Conservation (phyloP, 1,140 invertebrate genomes). For the Cephus cinctus region DNA sequence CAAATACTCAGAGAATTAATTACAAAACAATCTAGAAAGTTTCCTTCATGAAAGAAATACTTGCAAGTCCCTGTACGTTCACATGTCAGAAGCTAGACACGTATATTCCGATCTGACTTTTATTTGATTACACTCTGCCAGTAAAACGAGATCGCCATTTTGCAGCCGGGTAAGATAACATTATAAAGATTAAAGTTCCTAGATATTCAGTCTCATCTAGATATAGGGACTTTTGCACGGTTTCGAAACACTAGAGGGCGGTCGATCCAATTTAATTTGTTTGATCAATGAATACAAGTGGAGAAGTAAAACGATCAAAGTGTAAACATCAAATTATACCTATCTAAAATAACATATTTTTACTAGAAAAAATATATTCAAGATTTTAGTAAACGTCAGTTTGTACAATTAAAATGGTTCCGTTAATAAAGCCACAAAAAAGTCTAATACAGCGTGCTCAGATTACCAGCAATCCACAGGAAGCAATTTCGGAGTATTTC, state of each 20-base stretch:
- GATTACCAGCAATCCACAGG: conserved; percentile 22
- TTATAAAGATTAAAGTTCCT: background rate
- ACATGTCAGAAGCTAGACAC: conserved; percentile 27
- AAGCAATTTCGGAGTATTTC: conserved; percentile 31
- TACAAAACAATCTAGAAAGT: too few species aligned
- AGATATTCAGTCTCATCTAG: background rate
- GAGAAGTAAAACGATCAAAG: too few species aligned
- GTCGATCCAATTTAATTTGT: conserved; percentile 27
- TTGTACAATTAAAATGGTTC: conserved; percentile 5
- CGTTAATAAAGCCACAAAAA: conserved; percentile 10
- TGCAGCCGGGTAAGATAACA: too few species aligned
- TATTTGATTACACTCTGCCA: conserved; percentile 17
- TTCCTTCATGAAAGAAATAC: background rate
- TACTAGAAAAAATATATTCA: too few species aligned
- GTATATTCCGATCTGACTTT: conserved; percentile 17
- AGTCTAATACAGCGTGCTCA: conserved; percentile 23
- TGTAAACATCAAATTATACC: too few species aligned
- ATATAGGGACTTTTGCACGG: background rate
- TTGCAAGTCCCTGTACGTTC: conserved; percentile 13
- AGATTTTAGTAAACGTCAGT: background rate
- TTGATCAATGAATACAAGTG: conserved; percentile 41
- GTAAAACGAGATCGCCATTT: conserved; percentile 32
- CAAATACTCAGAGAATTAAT: conserved; percentile 34
- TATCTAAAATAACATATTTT: background rate
- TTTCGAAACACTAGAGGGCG: background rate